These are phyloP conservation scores for Paramormyrops hopkinsi DNA, from an alignment of 2,797 vertebrate species.

Conservation along the genomic window DNA sequence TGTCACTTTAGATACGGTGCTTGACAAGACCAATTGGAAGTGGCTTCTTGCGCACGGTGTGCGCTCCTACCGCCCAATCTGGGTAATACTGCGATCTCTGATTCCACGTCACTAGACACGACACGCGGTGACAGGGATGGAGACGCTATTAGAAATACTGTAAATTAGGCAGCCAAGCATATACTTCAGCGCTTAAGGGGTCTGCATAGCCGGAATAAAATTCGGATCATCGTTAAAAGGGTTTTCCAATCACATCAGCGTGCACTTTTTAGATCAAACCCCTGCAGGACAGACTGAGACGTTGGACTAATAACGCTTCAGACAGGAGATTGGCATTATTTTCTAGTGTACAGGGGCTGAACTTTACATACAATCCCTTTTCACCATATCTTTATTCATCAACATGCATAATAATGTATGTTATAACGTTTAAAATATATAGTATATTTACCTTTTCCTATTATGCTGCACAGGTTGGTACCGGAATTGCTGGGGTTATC, in stretches of 20 bases:
- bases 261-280: not conserved
- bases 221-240: not conserved
- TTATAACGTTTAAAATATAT: not conserved
- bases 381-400: not conserved
- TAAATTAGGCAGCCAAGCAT: not conserved
- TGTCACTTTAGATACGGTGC: not conserved
- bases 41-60: not conserved
- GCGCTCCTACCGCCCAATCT: not conserved
- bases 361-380: not conserved
- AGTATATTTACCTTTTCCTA: not conserved
- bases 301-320: not conserved
- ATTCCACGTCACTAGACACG: slow-evolving; percentile 17
- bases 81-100: slow-evolving; percentile 4
- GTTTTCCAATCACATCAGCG: not conserved
- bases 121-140: not conserved
- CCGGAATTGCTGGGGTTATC: not conserved
- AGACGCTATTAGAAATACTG: slow-evolving; percentile 13
- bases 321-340: not conserved
- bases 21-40: slow-evolving; percentile 1
- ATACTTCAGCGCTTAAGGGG: not conserved
- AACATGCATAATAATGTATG: not conserved
- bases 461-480: not conserved
- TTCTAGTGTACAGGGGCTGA: not conserved
- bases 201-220: not conserved
- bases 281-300: not conserved